Base-by-base conservation (phyloP, 2,113 vertebrate species). In the Tupaia tana region DNA sequence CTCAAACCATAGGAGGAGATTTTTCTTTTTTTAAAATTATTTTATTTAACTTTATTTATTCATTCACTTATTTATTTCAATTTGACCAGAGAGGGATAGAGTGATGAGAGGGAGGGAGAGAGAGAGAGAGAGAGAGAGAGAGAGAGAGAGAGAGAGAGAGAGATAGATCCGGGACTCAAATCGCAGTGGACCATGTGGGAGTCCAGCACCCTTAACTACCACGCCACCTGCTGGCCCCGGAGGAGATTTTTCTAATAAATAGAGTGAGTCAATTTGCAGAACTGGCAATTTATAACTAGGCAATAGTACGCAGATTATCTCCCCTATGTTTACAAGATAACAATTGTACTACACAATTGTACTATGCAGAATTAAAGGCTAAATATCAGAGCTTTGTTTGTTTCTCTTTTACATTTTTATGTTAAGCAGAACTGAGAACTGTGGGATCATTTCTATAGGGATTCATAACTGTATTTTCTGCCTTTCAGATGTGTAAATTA, bases 371-470 rank as follows among this genome's bases (percentile, higher is more conserved):
- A 74, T 66, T 74, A 71, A 25, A 93, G 31, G 58, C 6, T 83
- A 93, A 94, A 69, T 94, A 86, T 61, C 25, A 43, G 54, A 52
- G 61, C 63, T 95, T 78, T 80, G 19, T 89, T 73, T 86, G 10
- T 54, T 20, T 79, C 43, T 52, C 67, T 69, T 70, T 91, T 93
- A 79, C 52, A 71, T 78, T 71, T 93, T 96, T 89, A 64, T 89
- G 74, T 79, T 81, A 94, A 93, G 75, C 16, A 89, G 31, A 16
- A 78, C 59, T 6, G 15, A 86, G 27, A 61, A 79, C 52, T 69
- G 29, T 85, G 12, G 3, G n/a, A 69, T 86, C 3, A 0, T 86
- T 85, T 25, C 52, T 67, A 58, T 25, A 58, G 14, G 20, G n/a
- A 81, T 74, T 61, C 58, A 29, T 69, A 92, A 94, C 6, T 93